phyloP scores from a whole-genome alignment of 2,797 vertebrate genomes.

The Gallinago nigripennis region DNA sequence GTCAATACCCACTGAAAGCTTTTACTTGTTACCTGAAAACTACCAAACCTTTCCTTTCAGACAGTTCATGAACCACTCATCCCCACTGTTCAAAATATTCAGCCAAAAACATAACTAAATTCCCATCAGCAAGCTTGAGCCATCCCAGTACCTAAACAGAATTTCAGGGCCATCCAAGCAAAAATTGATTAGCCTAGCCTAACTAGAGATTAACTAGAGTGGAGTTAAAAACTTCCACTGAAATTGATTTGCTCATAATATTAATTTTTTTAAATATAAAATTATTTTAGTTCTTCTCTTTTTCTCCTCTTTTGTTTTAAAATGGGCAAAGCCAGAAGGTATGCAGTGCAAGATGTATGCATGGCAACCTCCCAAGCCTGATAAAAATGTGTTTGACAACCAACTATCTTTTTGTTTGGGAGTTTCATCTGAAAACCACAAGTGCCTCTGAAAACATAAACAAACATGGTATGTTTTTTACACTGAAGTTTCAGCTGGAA shows the following conservation, averaged over 20 bases:
- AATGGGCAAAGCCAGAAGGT: background rate
- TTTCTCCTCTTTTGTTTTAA: background rate
- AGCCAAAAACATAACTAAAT: background rate
- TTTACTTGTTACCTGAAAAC: background rate
- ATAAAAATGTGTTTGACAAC: background rate
- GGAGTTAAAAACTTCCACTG: background rate
- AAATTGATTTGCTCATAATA: background rate
- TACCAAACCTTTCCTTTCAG: background rate
- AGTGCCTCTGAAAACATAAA: background rate
- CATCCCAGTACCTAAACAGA: background rate
- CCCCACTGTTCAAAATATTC: background rate
- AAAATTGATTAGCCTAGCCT: background rate
- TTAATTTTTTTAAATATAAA: accelerated
- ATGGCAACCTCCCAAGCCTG: background rate
- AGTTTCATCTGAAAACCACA: background rate
- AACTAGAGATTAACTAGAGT: background rate
- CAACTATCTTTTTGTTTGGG: background rate
- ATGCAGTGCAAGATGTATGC: background rate
- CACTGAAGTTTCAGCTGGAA: background rate
- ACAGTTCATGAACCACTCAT: background rate
- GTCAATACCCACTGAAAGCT: background rate
- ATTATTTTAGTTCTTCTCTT: background rate
- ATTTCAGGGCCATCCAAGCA: background rate
- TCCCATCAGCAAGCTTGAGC: background rate
- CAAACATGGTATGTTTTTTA: background rate